phyloP scores from a whole-genome alignment of 2,797 vertebrate genomes.

The Cirrhinus mrigala region DNA sequence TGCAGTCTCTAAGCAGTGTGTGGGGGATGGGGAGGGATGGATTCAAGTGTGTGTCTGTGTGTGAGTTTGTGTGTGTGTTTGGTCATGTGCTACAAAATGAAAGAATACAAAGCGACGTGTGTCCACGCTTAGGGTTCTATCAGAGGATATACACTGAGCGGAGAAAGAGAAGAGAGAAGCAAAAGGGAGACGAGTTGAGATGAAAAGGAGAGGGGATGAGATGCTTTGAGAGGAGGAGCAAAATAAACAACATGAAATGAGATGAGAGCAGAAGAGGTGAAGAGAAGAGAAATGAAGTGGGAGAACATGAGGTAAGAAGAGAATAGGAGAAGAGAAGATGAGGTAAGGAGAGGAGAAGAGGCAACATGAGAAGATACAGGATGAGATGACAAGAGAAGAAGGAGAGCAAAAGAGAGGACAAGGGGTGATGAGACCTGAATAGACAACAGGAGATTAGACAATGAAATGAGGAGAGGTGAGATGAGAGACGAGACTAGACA shows the following conservation, averaged over 20 bases:
- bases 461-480: not conserved
- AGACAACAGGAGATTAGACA: not conserved
- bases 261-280: not conserved
- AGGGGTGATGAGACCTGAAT: not conserved
- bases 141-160: not conserved
- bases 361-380: not conserved
- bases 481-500: too few species aligned
- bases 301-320: not conserved
- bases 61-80: not conserved
- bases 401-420: not conserved
- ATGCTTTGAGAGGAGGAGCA: not conserved
- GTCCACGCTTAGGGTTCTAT: conserved; percentile 17
- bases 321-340: not conserved
- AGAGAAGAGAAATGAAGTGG: not conserved
- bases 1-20: conserved; percentile 29
- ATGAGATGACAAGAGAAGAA: not conserved
- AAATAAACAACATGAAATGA: not conserved
- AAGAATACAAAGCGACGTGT: conserved; percentile 21
- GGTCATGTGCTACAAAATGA: conserved; percentile 27
- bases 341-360: not conserved
- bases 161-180: not conserved
- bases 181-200: not conserved
- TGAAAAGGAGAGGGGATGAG: not conserved
- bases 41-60: conserved; percentile 15
- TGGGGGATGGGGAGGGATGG: conserved; percentile 30